phyloP scores from a whole-genome alignment of 53 echinoderm and acorn worm species.

The Pentamera pediparva region DNA sequence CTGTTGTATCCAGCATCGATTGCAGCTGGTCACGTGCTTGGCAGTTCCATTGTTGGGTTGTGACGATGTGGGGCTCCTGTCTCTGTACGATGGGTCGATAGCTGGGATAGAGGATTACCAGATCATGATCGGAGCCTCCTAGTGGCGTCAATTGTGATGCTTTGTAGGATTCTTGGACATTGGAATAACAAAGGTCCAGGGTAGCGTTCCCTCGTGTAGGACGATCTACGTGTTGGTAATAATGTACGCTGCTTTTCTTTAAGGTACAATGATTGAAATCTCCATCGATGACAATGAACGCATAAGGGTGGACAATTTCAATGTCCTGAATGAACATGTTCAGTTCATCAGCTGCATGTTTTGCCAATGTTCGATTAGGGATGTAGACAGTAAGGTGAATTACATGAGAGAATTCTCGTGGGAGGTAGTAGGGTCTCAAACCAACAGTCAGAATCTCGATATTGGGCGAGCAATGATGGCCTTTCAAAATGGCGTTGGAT shows the following conservation, averaged over 20 bases:
- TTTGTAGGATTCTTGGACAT: background rate
- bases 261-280: background rate
- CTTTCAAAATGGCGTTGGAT: conserved; percentile 6
- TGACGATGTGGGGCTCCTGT: background rate
- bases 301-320: background rate
- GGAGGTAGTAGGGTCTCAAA: background rate
- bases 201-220: background rate
- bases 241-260: background rate
- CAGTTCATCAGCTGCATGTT: background rate
- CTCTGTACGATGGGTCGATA: background rate
- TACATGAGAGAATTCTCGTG: background rate
- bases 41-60: background rate
- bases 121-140: conserved; percentile 2
- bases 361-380: background rate
- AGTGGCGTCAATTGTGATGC: background rate
- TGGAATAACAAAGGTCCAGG: background rate
- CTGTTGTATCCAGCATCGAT: background rate
- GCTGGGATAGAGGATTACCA: background rate
- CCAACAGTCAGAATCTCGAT: conserved; percentile 7
- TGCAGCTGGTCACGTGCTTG: background rate
- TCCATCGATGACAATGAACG: background rate
- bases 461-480: background rate
- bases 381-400: background rate
- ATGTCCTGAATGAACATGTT: background rate
- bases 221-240: background rate